Evolutionary conservation across 2,888 invertebrate genomes (phyloP).

Genomic region (Agrypnus murinus): DNA sequence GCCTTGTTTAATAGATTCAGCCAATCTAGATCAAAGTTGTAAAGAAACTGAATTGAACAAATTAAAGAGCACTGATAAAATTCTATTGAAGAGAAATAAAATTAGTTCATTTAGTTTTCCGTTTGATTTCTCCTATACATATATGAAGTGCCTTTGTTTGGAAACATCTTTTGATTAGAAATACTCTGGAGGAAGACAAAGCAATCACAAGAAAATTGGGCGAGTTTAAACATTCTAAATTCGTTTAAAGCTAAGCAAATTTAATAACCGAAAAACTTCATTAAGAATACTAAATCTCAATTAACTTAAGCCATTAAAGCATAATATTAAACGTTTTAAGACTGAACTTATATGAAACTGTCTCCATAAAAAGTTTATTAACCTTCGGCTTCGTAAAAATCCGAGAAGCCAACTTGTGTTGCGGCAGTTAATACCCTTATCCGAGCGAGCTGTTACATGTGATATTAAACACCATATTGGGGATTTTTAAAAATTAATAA

Average conservation of each 20-base stretch:
- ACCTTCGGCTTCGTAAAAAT: conserved; percentile 50
- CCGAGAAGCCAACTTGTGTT: conserved; percentile 45
- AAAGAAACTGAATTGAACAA: too few relatives aligned
- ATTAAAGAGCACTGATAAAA: too few relatives aligned
- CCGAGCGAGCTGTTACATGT: conserved; percentile 41
- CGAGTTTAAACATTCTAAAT: conserved; percentile 6
- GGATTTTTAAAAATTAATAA: conserved; percentile 53
- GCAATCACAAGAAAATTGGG: not conserved
- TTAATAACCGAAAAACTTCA: conserved; percentile 41
- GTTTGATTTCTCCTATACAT: too few relatives aligned
- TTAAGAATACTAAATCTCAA: conserved; percentile 44
- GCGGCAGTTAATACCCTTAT: conserved; percentile 36
- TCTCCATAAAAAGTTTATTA: conserved; percentile 53
- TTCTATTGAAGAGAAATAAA: too few relatives aligned
- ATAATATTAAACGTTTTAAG: conserved; percentile 47
- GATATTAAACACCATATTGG: conserved; percentile 46
- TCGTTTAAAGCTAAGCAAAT: conserved; percentile 27
- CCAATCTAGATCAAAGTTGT: too few relatives aligned
- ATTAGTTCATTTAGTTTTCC: too few relatives aligned
- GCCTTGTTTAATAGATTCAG: too few relatives aligned
- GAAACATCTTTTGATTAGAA: too few relatives aligned
- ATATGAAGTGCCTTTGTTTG: too few relatives aligned
- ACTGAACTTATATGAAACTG: conserved; percentile 45
- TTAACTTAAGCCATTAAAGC: conserved; percentile 41
- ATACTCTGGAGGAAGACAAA: too few relatives aligned